Evolutionary conservation across 2,888 invertebrate genomes (phyloP).

Genomic region (Drosophila falleni): DNA sequence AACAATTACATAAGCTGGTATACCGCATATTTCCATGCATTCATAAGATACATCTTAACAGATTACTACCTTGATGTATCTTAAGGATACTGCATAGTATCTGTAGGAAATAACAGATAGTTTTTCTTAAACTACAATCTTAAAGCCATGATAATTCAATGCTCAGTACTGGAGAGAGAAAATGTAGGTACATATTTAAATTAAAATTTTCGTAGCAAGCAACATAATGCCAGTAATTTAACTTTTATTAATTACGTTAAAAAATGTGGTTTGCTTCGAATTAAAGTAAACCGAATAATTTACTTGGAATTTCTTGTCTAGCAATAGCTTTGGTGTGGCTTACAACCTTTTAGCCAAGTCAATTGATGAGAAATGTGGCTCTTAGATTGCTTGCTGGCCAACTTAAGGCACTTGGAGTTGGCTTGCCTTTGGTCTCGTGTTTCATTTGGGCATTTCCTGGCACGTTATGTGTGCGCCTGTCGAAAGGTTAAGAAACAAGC

Average conservation of each 20-base stretch:
- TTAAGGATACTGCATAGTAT: neutral
- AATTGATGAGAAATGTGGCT: constrained; percentile 9
- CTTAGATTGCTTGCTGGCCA: constrained; percentile 9
- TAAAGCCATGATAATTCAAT: neutral
- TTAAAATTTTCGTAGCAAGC: neutral
- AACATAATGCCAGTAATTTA: neutral
- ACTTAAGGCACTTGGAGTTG: constrained; percentile 24
- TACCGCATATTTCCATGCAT: constrained; percentile 5
- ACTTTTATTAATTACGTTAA: neutral
- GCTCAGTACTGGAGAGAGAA: neutral
- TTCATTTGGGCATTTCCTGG: constrained; percentile 68
- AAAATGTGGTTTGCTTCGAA: constrained; percentile 2
- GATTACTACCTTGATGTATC: neutral
- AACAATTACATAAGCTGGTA: constrained; percentile 30
- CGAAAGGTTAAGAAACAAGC: constrained; percentile 66
- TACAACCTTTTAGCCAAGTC: constrained; percentile 6
- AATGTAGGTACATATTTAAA: neutral
- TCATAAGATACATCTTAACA: constrained; percentile 17
- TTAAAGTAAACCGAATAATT: neutral
- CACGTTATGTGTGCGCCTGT: constrained; percentile 54
- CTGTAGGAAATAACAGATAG: neutral
- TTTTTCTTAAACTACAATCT: neutral
- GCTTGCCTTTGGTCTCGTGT: constrained; percentile 39
- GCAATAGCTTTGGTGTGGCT: neutral
- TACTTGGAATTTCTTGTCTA: neutral